These are phyloP conservation scores for Eospalax fontanierii DNA, from an alignment of 2,797 vertebrate genomes.

Conservation along the genomic window DNA sequence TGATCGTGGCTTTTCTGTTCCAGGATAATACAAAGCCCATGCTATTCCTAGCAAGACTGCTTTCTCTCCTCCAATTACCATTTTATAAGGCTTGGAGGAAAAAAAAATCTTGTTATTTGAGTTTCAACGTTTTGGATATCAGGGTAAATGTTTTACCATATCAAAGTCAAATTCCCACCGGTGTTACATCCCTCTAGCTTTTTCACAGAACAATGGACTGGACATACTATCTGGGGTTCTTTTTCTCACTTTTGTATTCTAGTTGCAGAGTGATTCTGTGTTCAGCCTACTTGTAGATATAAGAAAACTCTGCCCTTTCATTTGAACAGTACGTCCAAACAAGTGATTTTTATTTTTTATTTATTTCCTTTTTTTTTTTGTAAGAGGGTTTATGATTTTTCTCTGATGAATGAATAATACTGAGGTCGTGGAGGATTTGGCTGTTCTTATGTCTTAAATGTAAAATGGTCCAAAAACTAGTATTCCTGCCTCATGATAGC, in stretches of 20 bases:
- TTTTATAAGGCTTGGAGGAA: conserved; percentile 17
- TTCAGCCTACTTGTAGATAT: conserved; percentile 52
- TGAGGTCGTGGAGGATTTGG: conserved; percentile 67
- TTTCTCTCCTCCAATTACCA: background rate
- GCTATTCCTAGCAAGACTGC: background rate
- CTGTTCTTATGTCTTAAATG: conserved; percentile 68
- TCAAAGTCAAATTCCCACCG: conserved; percentile 42
- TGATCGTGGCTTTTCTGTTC: background rate
- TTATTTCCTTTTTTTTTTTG: background rate
- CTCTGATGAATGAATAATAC: conserved; percentile 66
- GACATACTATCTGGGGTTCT: background rate
- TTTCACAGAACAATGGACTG: conserved; percentile 18
- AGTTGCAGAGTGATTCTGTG: background rate
- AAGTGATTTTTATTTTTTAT: conserved; percentile 47
- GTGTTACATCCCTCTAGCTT: background rate
- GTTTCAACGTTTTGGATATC: conserved; percentile 41
- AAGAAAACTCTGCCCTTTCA: conserved; percentile 67
- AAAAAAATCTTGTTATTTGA: conserved; percentile 47
- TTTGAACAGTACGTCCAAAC: conserved; percentile 64
- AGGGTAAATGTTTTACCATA: conserved; percentile 39
- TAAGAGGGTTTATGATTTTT: conserved; percentile 68
- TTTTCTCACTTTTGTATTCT: background rate
- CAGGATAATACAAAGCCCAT: background rate
- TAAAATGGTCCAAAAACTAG: conserved; percentile 71
- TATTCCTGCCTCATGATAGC: conserved; percentile 38